Evolutionary conservation across 2,113 vertebrate species (phyloP).

Genomic region (Mus pahari): DNA sequence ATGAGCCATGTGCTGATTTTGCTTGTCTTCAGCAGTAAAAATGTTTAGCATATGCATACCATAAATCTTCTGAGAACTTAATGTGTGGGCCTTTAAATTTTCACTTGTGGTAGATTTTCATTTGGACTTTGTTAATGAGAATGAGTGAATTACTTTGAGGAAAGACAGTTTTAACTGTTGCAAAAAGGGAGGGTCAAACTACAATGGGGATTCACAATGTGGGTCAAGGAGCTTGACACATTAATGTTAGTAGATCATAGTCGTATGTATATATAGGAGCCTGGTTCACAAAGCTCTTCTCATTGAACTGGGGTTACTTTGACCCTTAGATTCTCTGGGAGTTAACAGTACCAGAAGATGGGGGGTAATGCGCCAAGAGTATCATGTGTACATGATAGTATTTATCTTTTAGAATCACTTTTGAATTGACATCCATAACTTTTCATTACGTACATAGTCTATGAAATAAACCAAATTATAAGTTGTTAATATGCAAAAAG

Average conservation of each 20-base stretch:
- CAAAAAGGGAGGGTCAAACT: conserved; percentile 34
- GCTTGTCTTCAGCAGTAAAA: conserved; percentile 65
- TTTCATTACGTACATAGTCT: background rate
- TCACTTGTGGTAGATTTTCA: conserved; percentile 56
- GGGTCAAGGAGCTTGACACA: background rate
- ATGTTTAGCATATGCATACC: conserved; percentile 58
- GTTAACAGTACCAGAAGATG: conserved; percentile 4
- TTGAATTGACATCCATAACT: conserved; percentile 21
- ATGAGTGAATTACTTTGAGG: background rate
- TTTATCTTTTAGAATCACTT: conserved; percentile 46
- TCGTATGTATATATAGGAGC: background rate
- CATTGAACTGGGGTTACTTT: background rate
- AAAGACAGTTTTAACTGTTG: conserved; percentile 36
- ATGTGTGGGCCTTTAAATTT: conserved; percentile 34
- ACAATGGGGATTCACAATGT: conserved; percentile 9
- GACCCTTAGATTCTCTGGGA: background rate
- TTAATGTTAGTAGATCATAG: background rate
- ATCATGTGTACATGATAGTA: background rate
- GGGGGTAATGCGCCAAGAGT: conserved; percentile 15
- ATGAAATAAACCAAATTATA: conserved; percentile 25
- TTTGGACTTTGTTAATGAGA: conserved; percentile 50
- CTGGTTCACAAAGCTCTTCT: background rate
- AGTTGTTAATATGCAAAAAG: conserved; percentile 45
- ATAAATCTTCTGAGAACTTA: conserved; percentile 54
- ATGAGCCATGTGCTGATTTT: conserved; percentile 71